A percentile compares a stretch with the other conserved stretches of the same genome.
Conservation (phyloP, 2,797 vertebrate species). For the Falco rusticolus region DNA sequence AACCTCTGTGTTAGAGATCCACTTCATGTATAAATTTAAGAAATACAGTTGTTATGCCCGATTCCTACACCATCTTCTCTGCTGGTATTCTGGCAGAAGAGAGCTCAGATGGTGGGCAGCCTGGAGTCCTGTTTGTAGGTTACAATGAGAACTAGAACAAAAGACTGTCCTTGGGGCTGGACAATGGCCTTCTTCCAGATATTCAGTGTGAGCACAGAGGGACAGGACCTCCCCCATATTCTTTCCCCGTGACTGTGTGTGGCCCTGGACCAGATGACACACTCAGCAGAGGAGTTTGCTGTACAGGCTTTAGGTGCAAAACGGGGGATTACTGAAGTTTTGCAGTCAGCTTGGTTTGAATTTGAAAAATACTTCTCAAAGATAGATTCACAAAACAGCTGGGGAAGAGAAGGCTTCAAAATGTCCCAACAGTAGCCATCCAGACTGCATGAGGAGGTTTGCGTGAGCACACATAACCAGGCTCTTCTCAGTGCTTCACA, state of each 20-base stretch:
- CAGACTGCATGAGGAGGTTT: not conserved
- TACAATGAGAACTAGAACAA: not conserved
- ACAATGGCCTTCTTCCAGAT: not conserved
- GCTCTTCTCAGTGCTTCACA: not conserved
- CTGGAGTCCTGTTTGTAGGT: not conserved
- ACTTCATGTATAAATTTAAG: not conserved
- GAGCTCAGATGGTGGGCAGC: not conserved
- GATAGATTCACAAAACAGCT: not conserved
- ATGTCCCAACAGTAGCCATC: not conserved
- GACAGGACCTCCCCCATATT: not conserved
- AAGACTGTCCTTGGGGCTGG: not conserved
- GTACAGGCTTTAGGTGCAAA: not conserved
- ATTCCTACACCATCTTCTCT: not conserved
- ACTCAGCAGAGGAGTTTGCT: not conserved
- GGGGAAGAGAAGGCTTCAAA: not conserved
- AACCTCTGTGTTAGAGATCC: not conserved
- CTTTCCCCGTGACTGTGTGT: not conserved
- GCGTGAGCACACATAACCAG: not conserved
- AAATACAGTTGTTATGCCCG: not conserved
- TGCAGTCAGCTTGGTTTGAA: not conserved
- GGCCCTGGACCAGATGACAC: not conserved
- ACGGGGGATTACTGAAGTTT: not conserved
- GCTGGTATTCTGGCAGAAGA: not conserved
- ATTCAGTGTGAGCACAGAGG: not conserved
- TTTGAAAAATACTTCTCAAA: not conserved